These are phyloP conservation scores for Esperia sulphurella DNA, from an alignment of 2,888 invertebrate species.

Conservation along the genomic window DNA sequence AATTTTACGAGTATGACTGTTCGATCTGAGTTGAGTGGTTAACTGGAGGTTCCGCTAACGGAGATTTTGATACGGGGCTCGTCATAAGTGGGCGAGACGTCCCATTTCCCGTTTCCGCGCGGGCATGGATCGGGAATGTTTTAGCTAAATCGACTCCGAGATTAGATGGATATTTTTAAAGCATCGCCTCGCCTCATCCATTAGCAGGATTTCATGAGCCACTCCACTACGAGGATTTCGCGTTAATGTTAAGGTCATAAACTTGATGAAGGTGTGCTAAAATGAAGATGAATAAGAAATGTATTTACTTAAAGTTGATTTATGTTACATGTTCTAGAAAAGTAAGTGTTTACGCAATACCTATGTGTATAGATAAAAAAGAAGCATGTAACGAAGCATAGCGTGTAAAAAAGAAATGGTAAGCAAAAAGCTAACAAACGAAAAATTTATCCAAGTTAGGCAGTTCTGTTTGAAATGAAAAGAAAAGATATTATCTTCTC, in stretches of 20 bases:
- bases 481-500: too few relatives aligned
- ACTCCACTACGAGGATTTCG: slow-evolving; percentile 43
- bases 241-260: slow-evolving; percentile 43
- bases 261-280: slow-evolving; percentile 22
- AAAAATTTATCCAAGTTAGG: too few relatives aligned
- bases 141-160: slow-evolving; percentile 61
- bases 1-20: not conserved
- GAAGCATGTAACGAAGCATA: too few relatives aligned
- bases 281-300: slow-evolving; percentile 3
- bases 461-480: too few relatives aligned
- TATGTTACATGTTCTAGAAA: not conserved
- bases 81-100: slow-evolving; percentile 53
- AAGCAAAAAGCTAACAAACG: too few relatives aligned
- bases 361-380: too few relatives aligned
- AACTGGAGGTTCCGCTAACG: slow-evolving; percentile 3
- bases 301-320: too few relatives aligned
- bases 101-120: slow-evolving; percentile 53
- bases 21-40: not conserved
- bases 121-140: slow-evolving; percentile 56
- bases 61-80: slow-evolving; percentile 22
- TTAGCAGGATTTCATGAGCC: slow-evolving; percentile 63
- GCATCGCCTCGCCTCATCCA: slow-evolving; percentile 62
- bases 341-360: too few relatives aligned
- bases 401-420: too few relatives aligned
- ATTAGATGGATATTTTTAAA: slow-evolving; percentile 70